phyloP scores from a whole-genome alignment of 2,888 invertebrate species.

The Dynastes hyllus region DNA sequence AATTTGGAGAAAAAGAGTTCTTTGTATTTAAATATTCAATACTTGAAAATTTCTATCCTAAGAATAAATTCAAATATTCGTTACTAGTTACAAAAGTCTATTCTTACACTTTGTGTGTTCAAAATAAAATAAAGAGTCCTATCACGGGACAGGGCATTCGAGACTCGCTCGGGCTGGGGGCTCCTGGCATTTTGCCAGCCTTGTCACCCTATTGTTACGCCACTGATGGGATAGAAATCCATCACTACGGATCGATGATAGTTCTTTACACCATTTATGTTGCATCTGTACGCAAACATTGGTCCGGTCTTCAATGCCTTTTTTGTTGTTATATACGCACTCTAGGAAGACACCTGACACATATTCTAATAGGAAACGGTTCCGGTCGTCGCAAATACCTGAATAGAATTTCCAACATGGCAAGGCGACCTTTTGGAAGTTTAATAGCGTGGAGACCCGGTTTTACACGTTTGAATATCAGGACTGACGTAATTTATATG shows the following conservation, averaged over 20 bases:
- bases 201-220: background rate
- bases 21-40: too few relatives aligned
- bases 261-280: background rate
- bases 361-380: slow-evolving; percentile 13
- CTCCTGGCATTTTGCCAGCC: too few relatives aligned
- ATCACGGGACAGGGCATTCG: too few relatives aligned
- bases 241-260: background rate
- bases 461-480: slow-evolving; percentile 36
- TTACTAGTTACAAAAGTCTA: too few relatives aligned
- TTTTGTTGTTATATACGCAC: background rate
- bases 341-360: slow-evolving; percentile 5
- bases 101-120: too few relatives aligned
- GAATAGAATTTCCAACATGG: slow-evolving; percentile 17
- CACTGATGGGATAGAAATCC: background rate
- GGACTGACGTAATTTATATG: slow-evolving; percentile 38
- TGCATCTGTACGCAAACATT: background rate
- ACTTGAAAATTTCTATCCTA: too few relatives aligned
- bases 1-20: too few relatives aligned
- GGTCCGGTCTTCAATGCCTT: background rate
- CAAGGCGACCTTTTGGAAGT: slow-evolving; percentile 20
- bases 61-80: too few relatives aligned
- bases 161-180: too few relatives aligned
- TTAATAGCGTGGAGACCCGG: slow-evolving; percentile 34
- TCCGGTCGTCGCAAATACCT: slow-evolving; percentile 1
- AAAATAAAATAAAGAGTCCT: too few relatives aligned